Percentiles rank a stretch among this genome's conserved stretches.
These are phyloP conservation scores for Bombyx huttoni DNA, from an alignment of 2,888 invertebrate genomes.

Conservation along the genomic window DNA sequence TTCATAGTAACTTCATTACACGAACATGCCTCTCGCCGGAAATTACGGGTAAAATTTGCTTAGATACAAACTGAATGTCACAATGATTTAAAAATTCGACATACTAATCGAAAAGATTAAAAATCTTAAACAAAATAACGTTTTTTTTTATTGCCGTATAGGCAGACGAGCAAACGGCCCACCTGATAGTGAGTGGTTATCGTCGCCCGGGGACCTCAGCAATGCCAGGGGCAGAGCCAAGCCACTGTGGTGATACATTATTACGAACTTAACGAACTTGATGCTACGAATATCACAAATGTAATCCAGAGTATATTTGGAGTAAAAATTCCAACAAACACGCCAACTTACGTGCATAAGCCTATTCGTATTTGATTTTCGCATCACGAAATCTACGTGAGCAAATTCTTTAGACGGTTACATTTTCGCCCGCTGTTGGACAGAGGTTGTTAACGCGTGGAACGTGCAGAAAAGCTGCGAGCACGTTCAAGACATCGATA, in stretches of 20 bases:
- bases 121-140: too few relatives aligned
- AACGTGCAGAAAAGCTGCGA: not conserved
- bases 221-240: too few relatives aligned
- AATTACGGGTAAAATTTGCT: not conserved
- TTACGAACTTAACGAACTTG: too few relatives aligned
- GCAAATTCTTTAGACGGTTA: not conserved
- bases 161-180: too few relatives aligned
- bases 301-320: not conserved
- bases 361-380: conserved; percentile 2
- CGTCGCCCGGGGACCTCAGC: too few relatives aligned
- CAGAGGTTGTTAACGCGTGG: not conserved
- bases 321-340: conserved; percentile 1
- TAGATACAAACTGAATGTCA: not conserved
- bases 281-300: not conserved
- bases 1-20: not conserved
- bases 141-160: too few relatives aligned
- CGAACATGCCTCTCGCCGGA: not conserved
- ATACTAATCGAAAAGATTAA: too few relatives aligned
- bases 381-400: not conserved
- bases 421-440: not conserved
- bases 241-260: too few relatives aligned
- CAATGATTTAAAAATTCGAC: not conserved
- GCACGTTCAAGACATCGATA: not conserved
- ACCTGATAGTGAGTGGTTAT: too few relatives aligned
- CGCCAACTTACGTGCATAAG: conserved; percentile 2